Evolutionary conservation across 1,140 invertebrate species (phyloP).

Genomic region (Mamestra configurata): DNA sequence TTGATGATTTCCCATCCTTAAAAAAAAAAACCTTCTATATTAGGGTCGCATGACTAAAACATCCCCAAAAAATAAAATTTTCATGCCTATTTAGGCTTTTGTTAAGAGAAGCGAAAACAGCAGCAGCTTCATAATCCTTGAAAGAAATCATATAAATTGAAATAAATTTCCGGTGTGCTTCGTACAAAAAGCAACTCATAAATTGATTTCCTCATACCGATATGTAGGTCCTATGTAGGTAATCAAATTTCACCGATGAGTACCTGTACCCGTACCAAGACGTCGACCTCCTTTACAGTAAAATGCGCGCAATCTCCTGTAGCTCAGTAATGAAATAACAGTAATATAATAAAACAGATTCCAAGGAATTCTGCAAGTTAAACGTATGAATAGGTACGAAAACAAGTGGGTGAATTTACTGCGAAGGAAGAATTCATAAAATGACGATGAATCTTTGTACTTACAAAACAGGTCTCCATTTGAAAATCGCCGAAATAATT

Average conservation of each 20-base stretch:
- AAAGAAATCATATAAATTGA: too few species aligned
- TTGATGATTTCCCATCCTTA: too few species aligned
- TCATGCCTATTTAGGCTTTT: too few species aligned
- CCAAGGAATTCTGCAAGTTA: not conserved
- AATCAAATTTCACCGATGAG: too few species aligned
- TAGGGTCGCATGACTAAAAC: too few species aligned
- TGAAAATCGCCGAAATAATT: too few species aligned
- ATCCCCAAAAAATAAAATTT: too few species aligned
- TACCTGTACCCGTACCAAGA: not conserved
- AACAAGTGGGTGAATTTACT: constrained; percentile 12
- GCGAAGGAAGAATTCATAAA: constrained; percentile 1
- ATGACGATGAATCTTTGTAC: constrained; percentile 5
- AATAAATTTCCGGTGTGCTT: too few species aligned
- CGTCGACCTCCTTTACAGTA: constrained; percentile 1
- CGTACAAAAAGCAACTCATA: not conserved
- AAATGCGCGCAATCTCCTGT: not conserved
- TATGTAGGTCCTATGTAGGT: not conserved
- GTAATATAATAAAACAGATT: constrained; percentile 32
- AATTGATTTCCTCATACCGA: not conserved
- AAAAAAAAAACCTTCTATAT: too few species aligned
- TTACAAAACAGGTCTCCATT: not conserved
- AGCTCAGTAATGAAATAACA: constrained; percentile 31
- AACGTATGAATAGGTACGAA: constrained; percentile 6
- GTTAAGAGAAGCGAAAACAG: too few species aligned
- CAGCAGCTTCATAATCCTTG: too few species aligned